Evolutionary conservation across 1,140 invertebrate species (phyloP).

Genomic region (Plodia interpunctella): DNA sequence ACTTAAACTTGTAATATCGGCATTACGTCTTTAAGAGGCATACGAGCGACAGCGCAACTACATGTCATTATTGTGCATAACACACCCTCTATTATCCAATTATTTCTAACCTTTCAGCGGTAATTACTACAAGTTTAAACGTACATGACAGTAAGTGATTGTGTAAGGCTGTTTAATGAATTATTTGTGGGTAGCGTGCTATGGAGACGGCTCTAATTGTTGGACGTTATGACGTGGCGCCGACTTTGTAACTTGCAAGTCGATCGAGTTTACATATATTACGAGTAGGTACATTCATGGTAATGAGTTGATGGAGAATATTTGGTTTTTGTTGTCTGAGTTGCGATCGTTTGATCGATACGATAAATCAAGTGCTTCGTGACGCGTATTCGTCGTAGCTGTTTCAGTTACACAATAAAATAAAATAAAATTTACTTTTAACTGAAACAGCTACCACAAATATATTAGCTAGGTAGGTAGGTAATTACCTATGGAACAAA

Average conservation of each 20-base stretch:
- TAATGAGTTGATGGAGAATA: too few species aligned
- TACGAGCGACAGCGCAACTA: constrained; percentile 29
- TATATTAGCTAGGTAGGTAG: too few species aligned
- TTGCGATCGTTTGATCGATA: too few species aligned
- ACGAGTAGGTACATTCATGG: too few species aligned
- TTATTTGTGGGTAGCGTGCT: constrained; percentile 65
- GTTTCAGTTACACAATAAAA: too few species aligned
- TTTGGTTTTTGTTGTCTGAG: too few species aligned
- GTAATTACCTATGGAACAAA: too few species aligned
- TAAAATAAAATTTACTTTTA: too few species aligned
- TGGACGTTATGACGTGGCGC: constrained; percentile 25
- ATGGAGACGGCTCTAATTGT: constrained; percentile 44
- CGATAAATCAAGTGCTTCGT: too few species aligned
- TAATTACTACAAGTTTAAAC: constrained; percentile 60
- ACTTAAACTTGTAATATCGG: constrained; percentile 13
- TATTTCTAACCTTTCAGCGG: constrained; percentile 70
- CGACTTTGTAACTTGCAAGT: background rate
- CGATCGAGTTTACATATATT: background rate
- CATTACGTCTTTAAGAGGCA: constrained; percentile 15
- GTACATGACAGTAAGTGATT: constrained; percentile 69
- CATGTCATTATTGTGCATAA: constrained; percentile 48
- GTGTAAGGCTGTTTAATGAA: constrained; percentile 51
- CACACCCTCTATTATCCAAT: constrained; percentile 56
- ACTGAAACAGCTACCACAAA: too few species aligned
- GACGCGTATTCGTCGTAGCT: too few species aligned